These are phyloP conservation scores for Alitta virens DNA, from an alignment of 2,888 invertebrate species.

Conservation along the genomic window DNA sequence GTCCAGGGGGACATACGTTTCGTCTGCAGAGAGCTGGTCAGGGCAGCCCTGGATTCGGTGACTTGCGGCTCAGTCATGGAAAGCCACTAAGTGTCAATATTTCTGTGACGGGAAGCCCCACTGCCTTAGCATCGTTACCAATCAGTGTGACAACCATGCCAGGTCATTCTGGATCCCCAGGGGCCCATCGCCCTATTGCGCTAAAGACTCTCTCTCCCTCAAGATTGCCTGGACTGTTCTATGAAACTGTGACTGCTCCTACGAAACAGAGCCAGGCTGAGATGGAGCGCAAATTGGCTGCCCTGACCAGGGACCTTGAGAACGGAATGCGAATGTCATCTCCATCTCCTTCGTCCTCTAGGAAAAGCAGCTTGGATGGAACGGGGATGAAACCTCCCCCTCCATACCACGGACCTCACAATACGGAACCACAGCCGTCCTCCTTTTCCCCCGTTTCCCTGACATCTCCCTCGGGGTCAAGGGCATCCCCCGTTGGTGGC, in stretches of 20 bases:
- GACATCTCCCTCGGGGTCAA: conserved; percentile 4
- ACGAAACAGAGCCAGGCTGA: conserved; percentile 22
- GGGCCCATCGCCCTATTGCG: background rate
- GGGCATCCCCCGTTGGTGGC: conserved; percentile 8
- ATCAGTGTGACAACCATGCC: conserved; percentile 1
- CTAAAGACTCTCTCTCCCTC: background rate
- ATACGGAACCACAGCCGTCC: conserved; percentile 37
- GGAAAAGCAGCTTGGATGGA: conserved; percentile 3
- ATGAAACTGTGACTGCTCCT: conserved; percentile 29
- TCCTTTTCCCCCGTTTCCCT: conserved; percentile 22
- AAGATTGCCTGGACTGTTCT: conserved; percentile 23
- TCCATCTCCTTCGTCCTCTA: background rate
- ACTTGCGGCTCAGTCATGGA: background rate
- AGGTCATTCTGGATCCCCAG: background rate
- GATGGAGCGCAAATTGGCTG: conserved; percentile 51
- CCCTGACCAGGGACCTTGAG: conserved; percentile 49
- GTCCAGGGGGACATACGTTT: background rate
- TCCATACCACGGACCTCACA: conserved; percentile 54
- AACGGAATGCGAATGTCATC: conserved; percentile 27
- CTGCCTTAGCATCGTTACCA: background rate
- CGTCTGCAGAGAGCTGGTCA: background rate
- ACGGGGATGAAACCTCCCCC: conserved; percentile 33
- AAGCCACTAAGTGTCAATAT: background rate
- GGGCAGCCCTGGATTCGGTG: background rate
- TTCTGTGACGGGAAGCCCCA: background rate